Base-by-base conservation (phyloP, 2,113 vertebrate species). In the Mustelus asterias region DNA sequence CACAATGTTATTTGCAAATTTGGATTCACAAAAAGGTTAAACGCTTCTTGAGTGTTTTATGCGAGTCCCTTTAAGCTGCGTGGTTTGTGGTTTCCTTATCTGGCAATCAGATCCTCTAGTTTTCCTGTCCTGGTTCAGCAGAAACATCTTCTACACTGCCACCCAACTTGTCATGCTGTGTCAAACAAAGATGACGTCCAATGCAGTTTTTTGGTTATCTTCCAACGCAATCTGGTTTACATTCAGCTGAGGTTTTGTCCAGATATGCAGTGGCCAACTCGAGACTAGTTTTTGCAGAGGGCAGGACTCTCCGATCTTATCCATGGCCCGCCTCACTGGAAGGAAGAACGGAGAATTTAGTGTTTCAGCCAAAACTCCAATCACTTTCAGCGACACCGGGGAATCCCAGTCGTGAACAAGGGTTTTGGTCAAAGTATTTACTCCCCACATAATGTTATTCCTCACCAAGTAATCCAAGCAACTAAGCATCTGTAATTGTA, bases 11-110 rank as follows among this genome's bases (percentile, higher is more conserved):
- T 33, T 63, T 90, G 63, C 88, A 90, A 90, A 90, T n/a, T 26
- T 58, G 29, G 11, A 90, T n/a, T 60, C 54, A 29, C 24, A 26
- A 33, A 83, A 90, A n/a, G 54, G 26, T 63, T 60, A 33, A 90
- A 33, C 29, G 14, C 26, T 83, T 83, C 37, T 3, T 8, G 37
- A 83, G 20, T 16, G 18, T 1, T 41, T 4, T 60, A 13, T 13
- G 24, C 13, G 4, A 0, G 54, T 33, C 88, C 3, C 26, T 90
- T 90, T 60, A 60, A 90, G 88, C 54, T 90, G 26, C 58, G 54
- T 60, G 54, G 88, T 58, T 90, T 63, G 88, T 90, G 88, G 88
- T 90, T 90, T 90, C 26, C 54, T 90, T n/a, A 60, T 90, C 54
- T 90, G 14, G n/a, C 16, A 22, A 83, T 33, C 13, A 6, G 29